Evolutionary conservation across 2,797 vertebrate species (phyloP).

Genomic region (Aldrovandia affinis): DNA sequence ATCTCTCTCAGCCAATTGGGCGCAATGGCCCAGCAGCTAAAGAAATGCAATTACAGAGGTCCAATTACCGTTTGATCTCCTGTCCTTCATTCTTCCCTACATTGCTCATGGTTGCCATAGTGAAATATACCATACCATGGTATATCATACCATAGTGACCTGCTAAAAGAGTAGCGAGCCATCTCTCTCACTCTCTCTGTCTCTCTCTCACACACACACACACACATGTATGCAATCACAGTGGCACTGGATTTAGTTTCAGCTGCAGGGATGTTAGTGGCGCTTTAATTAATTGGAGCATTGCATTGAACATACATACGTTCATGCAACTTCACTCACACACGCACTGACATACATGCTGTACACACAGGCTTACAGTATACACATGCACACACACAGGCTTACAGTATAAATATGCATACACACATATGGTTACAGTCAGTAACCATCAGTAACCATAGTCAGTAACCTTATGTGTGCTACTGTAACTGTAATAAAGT

Average conservation of each 20-base stretch:
- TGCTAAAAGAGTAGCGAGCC: background rate
- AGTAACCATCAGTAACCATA: too few relatives aligned
- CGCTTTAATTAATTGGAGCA: background rate
- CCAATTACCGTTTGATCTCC: slow-evolving; percentile 62
- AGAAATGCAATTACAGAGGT: slow-evolving; percentile 49
- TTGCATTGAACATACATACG: too few relatives aligned
- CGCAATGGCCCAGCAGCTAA: slow-evolving; percentile 57
- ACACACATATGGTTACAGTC: too few relatives aligned
- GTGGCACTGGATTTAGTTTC: background rate
- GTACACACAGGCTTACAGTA: too few relatives aligned
- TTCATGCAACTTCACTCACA: slow-evolving; percentile 35
- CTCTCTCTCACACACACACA: background rate
- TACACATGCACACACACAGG: slow-evolving; percentile 21
- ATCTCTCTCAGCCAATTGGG: slow-evolving; percentile 56
- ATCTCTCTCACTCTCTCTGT: slow-evolving; percentile 1
- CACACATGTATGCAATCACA: slow-evolving; percentile 54
- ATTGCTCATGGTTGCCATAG: slow-evolving; percentile 50
- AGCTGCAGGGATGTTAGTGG: background rate
- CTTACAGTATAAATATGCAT: background rate
- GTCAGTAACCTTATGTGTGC: too few relatives aligned
- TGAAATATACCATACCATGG: background rate
- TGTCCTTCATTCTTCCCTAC: slow-evolving; percentile 55
- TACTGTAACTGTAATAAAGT: too few relatives aligned
- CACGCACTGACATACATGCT: slow-evolving; percentile 35
- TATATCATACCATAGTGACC: background rate